A percentile compares a stretch with the other conserved stretches of the same genome.
These are phyloP conservation scores for Pavo muticus DNA, from an alignment of 2,113 vertebrate genomes.

Conservation along the genomic window DNA sequence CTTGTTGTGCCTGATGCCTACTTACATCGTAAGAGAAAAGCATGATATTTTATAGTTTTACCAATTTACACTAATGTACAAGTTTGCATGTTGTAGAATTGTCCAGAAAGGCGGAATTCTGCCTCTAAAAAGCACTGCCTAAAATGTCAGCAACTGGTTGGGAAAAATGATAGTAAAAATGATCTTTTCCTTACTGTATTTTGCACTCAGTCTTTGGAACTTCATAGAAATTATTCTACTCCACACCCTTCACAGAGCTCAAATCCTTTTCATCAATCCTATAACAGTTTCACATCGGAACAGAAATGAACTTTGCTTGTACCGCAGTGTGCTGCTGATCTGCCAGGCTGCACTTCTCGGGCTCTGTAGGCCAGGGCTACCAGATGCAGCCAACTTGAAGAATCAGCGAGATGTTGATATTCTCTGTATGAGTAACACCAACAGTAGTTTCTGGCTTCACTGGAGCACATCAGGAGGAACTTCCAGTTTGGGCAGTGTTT, in stretches of 20 bases:
- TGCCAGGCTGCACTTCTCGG: neutral
- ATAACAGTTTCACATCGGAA: neutral
- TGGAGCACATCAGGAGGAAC: constrained; percentile 30
- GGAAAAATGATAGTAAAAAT: neutral
- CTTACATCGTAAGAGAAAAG: neutral
- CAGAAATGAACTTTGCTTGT: neutral
- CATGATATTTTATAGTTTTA: neutral
- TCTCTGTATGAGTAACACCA: neutral
- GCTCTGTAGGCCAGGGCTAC: neutral
- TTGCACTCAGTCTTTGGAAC: neutral
- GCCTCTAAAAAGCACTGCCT: neutral
- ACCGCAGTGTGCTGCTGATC: neutral
- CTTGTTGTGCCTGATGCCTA: neutral
- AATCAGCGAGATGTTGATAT: neutral
- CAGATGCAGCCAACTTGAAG: neutral
- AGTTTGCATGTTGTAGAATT: neutral
- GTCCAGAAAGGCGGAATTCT: neutral
- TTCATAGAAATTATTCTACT: neutral
- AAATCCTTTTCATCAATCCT: neutral
- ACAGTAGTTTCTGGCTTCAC: neutral
- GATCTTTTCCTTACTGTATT: neutral
- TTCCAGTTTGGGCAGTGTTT: neutral
- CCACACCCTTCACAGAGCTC: neutral
- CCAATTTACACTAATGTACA: neutral
- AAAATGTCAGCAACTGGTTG: neutral